phyloP scores from a whole-genome alignment of 2,113 vertebrate genomes.

The Ranitomeya imitator region DNA sequence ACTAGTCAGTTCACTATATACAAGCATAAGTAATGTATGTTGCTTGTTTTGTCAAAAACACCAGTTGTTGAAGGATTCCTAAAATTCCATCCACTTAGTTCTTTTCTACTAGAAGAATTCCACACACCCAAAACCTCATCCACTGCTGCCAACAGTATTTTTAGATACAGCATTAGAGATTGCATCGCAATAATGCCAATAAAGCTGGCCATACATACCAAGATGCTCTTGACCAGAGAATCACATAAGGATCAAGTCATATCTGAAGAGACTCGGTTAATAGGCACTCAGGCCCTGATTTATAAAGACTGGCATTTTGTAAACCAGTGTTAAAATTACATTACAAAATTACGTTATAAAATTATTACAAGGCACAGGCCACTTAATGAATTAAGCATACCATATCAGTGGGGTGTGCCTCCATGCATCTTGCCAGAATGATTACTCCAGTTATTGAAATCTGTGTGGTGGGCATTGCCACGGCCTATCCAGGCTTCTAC shows the following conservation, averaged over 20 bases:
- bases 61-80: slow-evolving; percentile 29
- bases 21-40: not conserved
- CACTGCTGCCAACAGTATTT: not conserved
- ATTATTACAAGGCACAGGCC: no score
- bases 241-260: not conserved
- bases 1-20: not conserved
- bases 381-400: no score
- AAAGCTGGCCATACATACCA: not conserved
- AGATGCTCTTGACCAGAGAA: not conserved
- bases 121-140: not conserved
- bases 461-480: no score
- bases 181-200: not conserved
- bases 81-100: slow-evolving; percentile 38
- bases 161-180: not conserved
- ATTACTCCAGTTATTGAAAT: no score
- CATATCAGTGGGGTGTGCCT: no score
- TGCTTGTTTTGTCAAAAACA: not conserved
- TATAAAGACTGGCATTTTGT: no score
- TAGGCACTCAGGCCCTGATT: not conserved
- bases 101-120: not conserved
- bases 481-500: no score
- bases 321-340: no score
- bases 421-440: no score
- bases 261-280: no score
- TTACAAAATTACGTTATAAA: no score